Conservation (phyloP, 1,140 invertebrate species). For the Neodiprion pinetum region DNA sequence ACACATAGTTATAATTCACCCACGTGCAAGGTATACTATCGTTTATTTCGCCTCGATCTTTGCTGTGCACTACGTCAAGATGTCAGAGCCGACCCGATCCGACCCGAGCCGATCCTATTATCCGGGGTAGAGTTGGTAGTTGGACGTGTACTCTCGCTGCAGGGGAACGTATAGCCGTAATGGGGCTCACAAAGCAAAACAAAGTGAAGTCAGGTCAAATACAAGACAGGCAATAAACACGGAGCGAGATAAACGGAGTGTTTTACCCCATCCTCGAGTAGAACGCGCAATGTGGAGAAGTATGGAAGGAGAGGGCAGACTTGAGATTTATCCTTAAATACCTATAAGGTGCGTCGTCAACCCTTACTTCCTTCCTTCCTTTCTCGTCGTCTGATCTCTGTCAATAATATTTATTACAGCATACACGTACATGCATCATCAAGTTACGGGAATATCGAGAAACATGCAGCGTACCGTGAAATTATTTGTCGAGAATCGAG, state of each 20-base stretch:
- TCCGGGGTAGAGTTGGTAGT: slow-evolving; percentile 45
- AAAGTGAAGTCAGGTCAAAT: slow-evolving; percentile 62
- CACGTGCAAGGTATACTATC: slow-evolving; percentile 45
- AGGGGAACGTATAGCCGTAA: slow-evolving; percentile 53
- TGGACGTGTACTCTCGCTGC: slow-evolving; percentile 32
- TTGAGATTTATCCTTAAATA: too few species aligned
- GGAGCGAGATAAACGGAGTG: slow-evolving; percentile 57
- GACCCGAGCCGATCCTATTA: slow-evolving; percentile 17
- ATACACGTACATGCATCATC: too few species aligned
- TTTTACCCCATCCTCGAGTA: slow-evolving; percentile 21
- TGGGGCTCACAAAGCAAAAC: slow-evolving; percentile 63
- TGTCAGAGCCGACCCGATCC: slow-evolving; percentile 60
- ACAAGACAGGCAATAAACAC: slow-evolving; percentile 62
- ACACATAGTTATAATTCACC: not conserved
- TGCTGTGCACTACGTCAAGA: slow-evolving; percentile 62
- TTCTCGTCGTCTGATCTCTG: too few species aligned
- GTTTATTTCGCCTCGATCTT: slow-evolving; percentile 61
- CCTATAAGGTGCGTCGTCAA: too few species aligned
- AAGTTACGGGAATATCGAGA: too few species aligned
- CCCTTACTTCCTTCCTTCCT: too few species aligned
- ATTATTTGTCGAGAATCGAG: too few species aligned
- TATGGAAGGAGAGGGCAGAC: too few species aligned
- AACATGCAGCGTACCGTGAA: too few species aligned
- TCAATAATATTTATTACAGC: too few species aligned
- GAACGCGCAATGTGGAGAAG: too few species aligned